Base-by-base conservation (phyloP, 2,797 vertebrate species). In the Parambassis ranga region DNA sequence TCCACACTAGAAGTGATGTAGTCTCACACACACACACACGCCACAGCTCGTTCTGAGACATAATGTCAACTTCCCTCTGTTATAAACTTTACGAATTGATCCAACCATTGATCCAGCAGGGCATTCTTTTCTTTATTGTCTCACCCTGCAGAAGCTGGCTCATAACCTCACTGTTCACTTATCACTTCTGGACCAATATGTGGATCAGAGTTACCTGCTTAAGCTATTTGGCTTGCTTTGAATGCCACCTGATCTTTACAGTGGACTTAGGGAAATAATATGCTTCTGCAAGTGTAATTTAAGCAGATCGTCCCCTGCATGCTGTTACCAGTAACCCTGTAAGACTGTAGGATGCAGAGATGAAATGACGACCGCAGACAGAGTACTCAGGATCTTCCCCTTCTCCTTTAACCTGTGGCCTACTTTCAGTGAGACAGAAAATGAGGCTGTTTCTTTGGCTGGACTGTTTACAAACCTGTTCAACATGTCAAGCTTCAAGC, bases 321-420 rank as follows among this genome's bases (percentile, higher is more conserved):
- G 65, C 47, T 41, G 53, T 77, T 56, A 71, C 57, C 50, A 51
- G 85, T 81, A 90, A 84, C 78, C 77, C 74, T 78, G 75, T 82
- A 84, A 74, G 76, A 62, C 79, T 26, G 59, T 60, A 79, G 68
- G 79, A 81, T 44, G 57, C 38, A 28, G 57, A 61, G 64, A 75
- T 67, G 60, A 77, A 77, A 73, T 76, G 65, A 74, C 43, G 36
- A 51, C 58, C 5, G 0, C 61, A 57, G 60, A 78, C 75, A 10
- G 18, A 38, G 58, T n/a, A 24, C 14, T 37, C 58, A 36, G 55
- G 63, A 79, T 66, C 33, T 37, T 48, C 60, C 71, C 61, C 60
- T 39, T 61, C 55, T 57, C 44, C 27, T 52, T 53, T 66, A 64
- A 69, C 70, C 59, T 43, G 50, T 49, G 65, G 28, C 62, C 73